Base-by-base conservation (phyloP, 2,113 vertebrate species). In the Eublepharis macularius region DNA sequence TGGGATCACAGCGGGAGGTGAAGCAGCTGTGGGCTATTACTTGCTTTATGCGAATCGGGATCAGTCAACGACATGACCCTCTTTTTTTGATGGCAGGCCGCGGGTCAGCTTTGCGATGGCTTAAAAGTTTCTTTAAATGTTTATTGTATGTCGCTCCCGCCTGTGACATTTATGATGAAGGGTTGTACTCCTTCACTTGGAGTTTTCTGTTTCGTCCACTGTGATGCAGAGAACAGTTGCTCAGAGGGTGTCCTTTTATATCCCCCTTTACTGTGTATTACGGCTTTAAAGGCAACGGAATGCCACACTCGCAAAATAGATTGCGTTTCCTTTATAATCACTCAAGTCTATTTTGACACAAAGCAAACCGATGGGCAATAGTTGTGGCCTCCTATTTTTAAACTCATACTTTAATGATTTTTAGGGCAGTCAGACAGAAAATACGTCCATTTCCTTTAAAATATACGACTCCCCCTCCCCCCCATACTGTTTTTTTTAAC, bases 361-460 rank as follows among this genome's bases (percentile, higher is more conserved):
- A 87, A 41, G 29, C 36, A 68, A 92, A 85, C 73, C 2, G 19
- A 79, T 79, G 75, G 49, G 32, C 57, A 72, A 86, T 92, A 91
- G 93, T 89, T 89, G 69, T 87, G 78, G 21, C 84, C 47, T 91
- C 76, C 49, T 85, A 36, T 72, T 79, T 86, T 63, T 88, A 94
- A 96, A 92, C 57, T 69, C 57, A 80, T 32, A 36, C 60, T 85
- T 92, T 94, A 95, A 93, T 87, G 85, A 90, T 79, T 92, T 96
- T 93, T 84, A 92, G 77, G 72, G 79, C 47, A 91, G 84, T 86
- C 13, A 2, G 75, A 92, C 49, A 90, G 89, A 93, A 70, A 95
- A 89, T 21, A 74, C 9, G 2, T 6, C 81, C 6, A 0, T 49
- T 54, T 74, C 80, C 70, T 65, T 2, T 86, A 89, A 93, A 92